These are phyloP conservation scores for Ficedula albicollis DNA, from an alignment of 2,797 vertebrate species.

Conservation along the genomic window DNA sequence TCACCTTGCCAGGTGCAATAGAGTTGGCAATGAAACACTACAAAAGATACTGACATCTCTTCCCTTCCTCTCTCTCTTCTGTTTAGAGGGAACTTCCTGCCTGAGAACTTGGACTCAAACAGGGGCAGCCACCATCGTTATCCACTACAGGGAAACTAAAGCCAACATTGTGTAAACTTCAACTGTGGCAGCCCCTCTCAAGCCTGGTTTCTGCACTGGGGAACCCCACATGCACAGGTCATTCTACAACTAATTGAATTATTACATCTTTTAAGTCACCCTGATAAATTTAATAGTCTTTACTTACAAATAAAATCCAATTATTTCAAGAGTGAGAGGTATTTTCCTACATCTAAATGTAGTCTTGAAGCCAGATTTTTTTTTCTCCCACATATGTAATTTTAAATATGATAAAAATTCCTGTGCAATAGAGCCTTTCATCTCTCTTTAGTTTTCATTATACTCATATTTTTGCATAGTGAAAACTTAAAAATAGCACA, in stretches of 20 bases:
- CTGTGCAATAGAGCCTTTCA: neutral
- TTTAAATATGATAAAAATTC: neutral
- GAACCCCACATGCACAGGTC: neutral
- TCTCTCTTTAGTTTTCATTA: neutral
- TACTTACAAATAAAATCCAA: neutral
- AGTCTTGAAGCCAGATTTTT: neutral
- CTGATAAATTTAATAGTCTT: neutral
- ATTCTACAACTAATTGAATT: neutral
- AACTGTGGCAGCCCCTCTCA: neutral
- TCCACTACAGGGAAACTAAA: neutral
- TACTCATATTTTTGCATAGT: neutral
- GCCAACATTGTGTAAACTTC: neutral
- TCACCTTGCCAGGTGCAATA: conserved; percentile 40
- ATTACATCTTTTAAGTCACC: neutral
- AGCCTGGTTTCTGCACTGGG: neutral
- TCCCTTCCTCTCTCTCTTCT: neutral
- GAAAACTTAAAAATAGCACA: neutral
- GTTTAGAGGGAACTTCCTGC: neutral
- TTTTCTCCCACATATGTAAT: neutral
- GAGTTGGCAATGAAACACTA: conserved; percentile 11
- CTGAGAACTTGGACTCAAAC: neutral
- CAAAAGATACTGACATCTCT: neutral
- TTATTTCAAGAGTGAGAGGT: neutral
- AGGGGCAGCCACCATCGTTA: neutral
- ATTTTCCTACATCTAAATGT: neutral